A percentile compares a stretch with the other conserved stretches of the same genome.
Conservation (phyloP, 2,113 vertebrate species). For the Brienomyrus brachyistius region DNA sequence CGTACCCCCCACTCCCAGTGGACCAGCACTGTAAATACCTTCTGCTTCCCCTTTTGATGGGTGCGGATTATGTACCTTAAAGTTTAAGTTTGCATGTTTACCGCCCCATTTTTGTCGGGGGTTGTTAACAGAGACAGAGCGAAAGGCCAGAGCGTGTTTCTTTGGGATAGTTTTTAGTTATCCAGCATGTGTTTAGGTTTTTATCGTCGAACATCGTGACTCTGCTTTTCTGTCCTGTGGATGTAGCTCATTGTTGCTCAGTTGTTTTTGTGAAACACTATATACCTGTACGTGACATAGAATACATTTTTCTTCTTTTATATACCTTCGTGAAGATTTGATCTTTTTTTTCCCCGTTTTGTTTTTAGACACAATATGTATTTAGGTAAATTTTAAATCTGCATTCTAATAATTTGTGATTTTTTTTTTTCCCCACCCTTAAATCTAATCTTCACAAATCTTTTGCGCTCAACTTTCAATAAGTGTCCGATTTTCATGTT, state of each 20-base stretch:
- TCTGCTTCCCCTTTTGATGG: conserved; percentile 62
- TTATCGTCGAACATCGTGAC: conserved; percentile 65
- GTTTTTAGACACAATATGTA: conserved; percentile 36
- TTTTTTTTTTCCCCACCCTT: conserved; percentile 55
- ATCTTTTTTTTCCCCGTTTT: conserved; percentile 30
- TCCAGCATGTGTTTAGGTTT: conserved; percentile 75
- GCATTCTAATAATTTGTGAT: conserved; percentile 57
- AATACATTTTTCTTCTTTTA: conserved; percentile 45
- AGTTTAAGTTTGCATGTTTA: conserved; percentile 72
- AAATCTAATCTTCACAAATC: conserved; percentile 61
- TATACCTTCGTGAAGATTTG: conserved; percentile 38
- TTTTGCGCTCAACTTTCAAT: conserved; percentile 66
- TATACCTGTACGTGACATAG: conserved; percentile 58
- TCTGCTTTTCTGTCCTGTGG: conserved; percentile 67
- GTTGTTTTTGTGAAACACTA: conserved; percentile 51
- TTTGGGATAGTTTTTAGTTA: conserved; percentile 68
- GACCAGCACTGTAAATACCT: conserved; percentile 50
- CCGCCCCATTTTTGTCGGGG: conserved; percentile 88
- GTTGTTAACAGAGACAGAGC: conserved; percentile 59
- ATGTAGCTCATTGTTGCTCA: conserved; percentile 63
- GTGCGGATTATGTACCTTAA: conserved; percentile 71
- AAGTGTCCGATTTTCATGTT: conserved; percentile 61
- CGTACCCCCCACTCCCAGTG: conserved; percentile 20
- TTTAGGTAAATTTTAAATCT: conserved; percentile 47
- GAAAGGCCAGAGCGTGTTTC: conserved; percentile 63